These are phyloP conservation scores for Notothenia rossii DNA, from an alignment of 2,113 vertebrate species.

Conservation along the genomic window DNA sequence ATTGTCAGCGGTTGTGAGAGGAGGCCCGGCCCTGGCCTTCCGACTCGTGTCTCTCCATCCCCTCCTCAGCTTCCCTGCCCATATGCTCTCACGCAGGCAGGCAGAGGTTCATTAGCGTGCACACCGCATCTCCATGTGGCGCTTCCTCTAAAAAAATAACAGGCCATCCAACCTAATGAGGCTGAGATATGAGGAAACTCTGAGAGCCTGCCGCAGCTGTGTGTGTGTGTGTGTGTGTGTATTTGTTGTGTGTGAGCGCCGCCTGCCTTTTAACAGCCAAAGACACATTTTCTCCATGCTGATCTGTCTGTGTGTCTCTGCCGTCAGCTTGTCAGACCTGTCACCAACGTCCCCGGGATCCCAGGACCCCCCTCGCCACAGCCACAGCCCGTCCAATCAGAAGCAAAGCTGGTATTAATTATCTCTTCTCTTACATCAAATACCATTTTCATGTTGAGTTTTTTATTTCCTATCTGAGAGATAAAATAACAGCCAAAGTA, in stretches of 20 bases:
- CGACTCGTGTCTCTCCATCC: slow-evolving; percentile 70
- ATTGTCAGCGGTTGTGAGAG: slow-evolving; percentile 59
- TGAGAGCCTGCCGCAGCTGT: slow-evolving; percentile 55
- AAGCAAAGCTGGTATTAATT: slow-evolving; percentile 95
- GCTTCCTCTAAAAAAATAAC: slow-evolving; percentile 82
- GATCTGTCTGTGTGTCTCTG: slow-evolving; percentile 79
- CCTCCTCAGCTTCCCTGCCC: slow-evolving; percentile 71
- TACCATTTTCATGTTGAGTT: slow-evolving; percentile 39
- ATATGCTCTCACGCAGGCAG: slow-evolving; percentile 80
- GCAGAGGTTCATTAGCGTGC: slow-evolving; percentile 82
- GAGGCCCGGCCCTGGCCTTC: slow-evolving; percentile 71
- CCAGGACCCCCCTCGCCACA: slow-evolving; percentile 97
- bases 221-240: slow-evolving; percentile 41
- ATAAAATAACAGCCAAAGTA: slow-evolving; percentile 35
- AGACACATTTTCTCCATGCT: slow-evolving; percentile 78
- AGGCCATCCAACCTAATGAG: slow-evolving; percentile 85
- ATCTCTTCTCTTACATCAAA: slow-evolving; percentile 48
- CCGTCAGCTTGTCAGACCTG: slow-evolving; percentile 96
- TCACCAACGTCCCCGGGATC: slow-evolving; percentile 98
- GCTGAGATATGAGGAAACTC: slow-evolving; percentile 82
- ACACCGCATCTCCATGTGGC: slow-evolving; percentile 81
- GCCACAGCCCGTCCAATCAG: slow-evolving; percentile 90
- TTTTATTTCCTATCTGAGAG: slow-evolving; percentile 43
- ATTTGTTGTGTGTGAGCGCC: slow-evolving; percentile 35
- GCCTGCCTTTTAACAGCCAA: slow-evolving; percentile 54